Conservation (phyloP, 2,888 invertebrate genomes). For the Limenitis camilla region DNA sequence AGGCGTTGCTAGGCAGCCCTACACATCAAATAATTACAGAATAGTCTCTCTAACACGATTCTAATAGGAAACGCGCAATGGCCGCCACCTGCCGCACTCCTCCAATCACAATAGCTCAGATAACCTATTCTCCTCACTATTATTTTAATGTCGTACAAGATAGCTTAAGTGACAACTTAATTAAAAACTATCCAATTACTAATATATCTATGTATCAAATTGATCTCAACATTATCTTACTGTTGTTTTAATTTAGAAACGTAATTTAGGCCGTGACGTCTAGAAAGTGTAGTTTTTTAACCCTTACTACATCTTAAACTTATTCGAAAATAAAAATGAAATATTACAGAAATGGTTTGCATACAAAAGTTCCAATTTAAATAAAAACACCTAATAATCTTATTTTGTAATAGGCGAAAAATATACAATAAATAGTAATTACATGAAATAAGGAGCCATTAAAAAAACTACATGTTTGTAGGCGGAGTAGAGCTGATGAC, state of each 20-base stretch:
- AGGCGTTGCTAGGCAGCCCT: slow-evolving; percentile 29
- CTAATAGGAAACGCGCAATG: slow-evolving; percentile 63
- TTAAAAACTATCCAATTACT: slow-evolving; percentile 5
- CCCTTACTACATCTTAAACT: too few species aligned
- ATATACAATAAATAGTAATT: too few species aligned
- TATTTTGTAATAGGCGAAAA: too few species aligned
- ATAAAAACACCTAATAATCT: too few species aligned
- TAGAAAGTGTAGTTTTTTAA: too few species aligned
- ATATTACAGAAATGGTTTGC: too few species aligned
- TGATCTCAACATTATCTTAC: not conserved
- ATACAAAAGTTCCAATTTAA: too few species aligned
- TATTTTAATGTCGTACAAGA: not conserved
- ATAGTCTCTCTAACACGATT: slow-evolving; percentile 55
- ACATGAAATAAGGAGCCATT: too few species aligned
- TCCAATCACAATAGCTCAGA: slow-evolving; percentile 35
- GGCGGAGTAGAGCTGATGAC: too few species aligned
- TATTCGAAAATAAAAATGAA: too few species aligned
- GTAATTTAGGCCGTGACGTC: not conserved
- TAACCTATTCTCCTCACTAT: slow-evolving; percentile 1
- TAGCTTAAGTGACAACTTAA: slow-evolving; percentile 3
- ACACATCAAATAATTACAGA: slow-evolving; percentile 53
- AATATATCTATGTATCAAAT: not conserved
- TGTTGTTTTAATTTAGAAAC: not conserved
- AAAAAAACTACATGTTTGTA: too few species aligned
- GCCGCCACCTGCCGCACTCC: slow-evolving; percentile 49